Conservation (phyloP, 2,888 invertebrate species). For the Melangyna quadrimaculata region DNA sequence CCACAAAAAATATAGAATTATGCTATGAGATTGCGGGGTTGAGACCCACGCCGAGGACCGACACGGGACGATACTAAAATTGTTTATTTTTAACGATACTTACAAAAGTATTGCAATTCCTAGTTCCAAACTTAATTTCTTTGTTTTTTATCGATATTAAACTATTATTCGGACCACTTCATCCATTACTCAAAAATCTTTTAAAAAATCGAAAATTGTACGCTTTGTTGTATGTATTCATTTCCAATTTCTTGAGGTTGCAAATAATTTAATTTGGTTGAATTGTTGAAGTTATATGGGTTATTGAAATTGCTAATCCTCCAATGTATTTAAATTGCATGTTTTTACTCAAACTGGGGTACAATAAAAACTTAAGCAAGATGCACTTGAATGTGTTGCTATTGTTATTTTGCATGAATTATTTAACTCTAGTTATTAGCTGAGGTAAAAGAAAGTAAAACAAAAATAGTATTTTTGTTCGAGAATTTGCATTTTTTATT, state of each 20-base stretch:
- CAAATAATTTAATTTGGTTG: neutral
- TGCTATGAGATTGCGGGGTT: too few species aligned
- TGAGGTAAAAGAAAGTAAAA: neutral
- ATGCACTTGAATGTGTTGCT: neutral
- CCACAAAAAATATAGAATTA: too few species aligned
- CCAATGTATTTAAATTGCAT: conserved; percentile 21
- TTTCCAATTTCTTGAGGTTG: neutral
- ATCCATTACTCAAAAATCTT: too few species aligned
- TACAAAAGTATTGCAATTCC: too few species aligned
- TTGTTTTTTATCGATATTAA: too few species aligned
- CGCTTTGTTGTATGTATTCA: too few species aligned
- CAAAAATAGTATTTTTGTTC: neutral
- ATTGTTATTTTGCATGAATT: conserved; percentile 5
- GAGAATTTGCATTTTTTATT: neutral
- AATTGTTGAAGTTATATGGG: neutral
- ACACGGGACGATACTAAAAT: too few species aligned
- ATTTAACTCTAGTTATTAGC: conserved; percentile 9
- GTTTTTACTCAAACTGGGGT: conserved; percentile 42
- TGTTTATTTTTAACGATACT: too few species aligned
- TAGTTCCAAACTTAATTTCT: too few species aligned
- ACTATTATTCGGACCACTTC: too few species aligned
- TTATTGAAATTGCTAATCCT: neutral
- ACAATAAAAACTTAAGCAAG: neutral
- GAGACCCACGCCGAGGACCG: too few species aligned
- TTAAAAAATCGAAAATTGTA: too few species aligned